Base-by-base conservation (phyloP, 2,797 vertebrate species). In the Aphelocoma californica region DNA sequence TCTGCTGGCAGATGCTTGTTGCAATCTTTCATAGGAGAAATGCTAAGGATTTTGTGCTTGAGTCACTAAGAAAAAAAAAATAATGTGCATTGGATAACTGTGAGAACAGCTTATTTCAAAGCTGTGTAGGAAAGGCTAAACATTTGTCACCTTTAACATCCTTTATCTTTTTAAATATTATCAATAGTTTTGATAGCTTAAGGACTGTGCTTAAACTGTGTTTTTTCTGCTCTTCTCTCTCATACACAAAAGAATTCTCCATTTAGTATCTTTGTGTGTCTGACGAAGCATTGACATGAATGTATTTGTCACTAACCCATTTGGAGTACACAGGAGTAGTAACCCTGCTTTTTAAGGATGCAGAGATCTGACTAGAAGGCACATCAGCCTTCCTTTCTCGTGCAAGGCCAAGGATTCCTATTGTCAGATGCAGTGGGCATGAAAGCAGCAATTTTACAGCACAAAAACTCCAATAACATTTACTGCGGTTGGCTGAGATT, bases 391-490 rank as follows among this genome's bases (percentile, higher is more conserved):
- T 93, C 81, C 78, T 95, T 84, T 93, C 90, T 97, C 95, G 95
- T 97, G 79, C 93, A 88, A 94, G 95, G 95, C 97, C 96, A 88
- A 97, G 95, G 95, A 98, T 98, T 98, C 96, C 98, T 98, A 96
- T 98, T 98, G 98, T 98, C 97, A 95, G 98, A 98, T 97, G 98
- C 98, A 98, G 95, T 98, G 97, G 97, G 98, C 98, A 98, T 98
- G 98, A 98, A 98, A 98, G 98, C 98, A 97, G 98, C 97, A 98
- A 98, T 98, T 98, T 98, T 98, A 98, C 98, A 98, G 98, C 98
- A 98, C 97, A 98, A 97, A 98, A 98, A 98, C 97, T 98, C 97
- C 98, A 98, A 97, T 98, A 98, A 97, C 98, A 97, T 98, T 98
- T 97, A 98, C 97, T 95, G 94, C 94, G 94, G 98, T 96, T 94